phyloP scores from a whole-genome alignment of 2,797 vertebrate genomes.

The Melanotaenia parkinsoni region DNA sequence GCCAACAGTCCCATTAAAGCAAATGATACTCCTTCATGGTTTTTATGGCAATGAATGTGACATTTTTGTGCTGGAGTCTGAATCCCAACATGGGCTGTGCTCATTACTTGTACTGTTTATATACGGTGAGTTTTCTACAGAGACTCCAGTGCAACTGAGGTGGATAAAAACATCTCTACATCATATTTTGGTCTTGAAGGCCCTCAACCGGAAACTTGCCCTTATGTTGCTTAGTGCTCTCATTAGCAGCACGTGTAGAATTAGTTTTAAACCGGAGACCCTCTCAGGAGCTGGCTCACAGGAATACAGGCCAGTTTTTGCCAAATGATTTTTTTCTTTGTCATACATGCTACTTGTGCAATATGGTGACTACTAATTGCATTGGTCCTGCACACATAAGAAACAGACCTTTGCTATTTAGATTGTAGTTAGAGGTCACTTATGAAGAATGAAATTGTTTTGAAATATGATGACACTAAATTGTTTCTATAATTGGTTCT shows the following conservation, averaged over 20 bases:
- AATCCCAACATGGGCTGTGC: conserved; percentile 60
- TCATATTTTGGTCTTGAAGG: conserved; percentile 51
- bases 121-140: conserved; percentile 38
- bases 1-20: conserved; percentile 49
- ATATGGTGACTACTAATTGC: conserved; percentile 61
- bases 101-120: conserved; percentile 46
- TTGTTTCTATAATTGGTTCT: conserved; percentile 27
- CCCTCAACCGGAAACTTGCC: conserved; percentile 67
- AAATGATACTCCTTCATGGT: conserved; percentile 66
- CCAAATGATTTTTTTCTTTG: conserved; percentile 48
- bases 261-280: conserved; percentile 62
- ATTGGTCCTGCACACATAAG: conserved; percentile 44
- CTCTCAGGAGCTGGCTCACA: conserved; percentile 67
- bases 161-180: conserved; percentile 48
- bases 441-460: conserved; percentile 34
- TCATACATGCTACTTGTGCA: conserved; percentile 57
- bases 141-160: conserved; percentile 43
- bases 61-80: conserved; percentile 55
- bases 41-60: conserved; percentile 81
- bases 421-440: conserved; percentile 40
- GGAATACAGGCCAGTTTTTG: conserved; percentile 43
- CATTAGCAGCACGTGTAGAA: conserved; percentile 25
- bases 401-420: conserved; percentile 37
- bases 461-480: conserved; percentile 53
- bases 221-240: conserved; percentile 45